A percentile compares a stretch with the other conserved stretches of the same genome.
These are phyloP conservation scores for Lathamus discolor DNA, from an alignment of 2,113 vertebrate species.

Conservation along the genomic window DNA sequence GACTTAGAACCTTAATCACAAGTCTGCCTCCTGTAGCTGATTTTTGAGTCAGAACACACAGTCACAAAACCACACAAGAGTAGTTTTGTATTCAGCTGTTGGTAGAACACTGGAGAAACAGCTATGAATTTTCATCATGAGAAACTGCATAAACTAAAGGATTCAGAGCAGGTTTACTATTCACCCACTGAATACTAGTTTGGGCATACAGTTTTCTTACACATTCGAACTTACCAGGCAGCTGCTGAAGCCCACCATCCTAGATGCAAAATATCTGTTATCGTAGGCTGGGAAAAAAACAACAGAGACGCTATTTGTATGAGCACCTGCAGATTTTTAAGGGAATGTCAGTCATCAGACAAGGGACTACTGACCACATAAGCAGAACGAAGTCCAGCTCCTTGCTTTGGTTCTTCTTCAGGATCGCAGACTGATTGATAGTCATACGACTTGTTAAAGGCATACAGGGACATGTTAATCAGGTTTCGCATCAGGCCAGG, in stretches of 20 bases:
- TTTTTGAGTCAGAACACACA: not conserved
- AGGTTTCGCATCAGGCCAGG: slow-evolving; percentile 91
- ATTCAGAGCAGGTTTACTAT: not conserved
- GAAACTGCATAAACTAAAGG: not conserved
- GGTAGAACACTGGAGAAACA: not conserved
- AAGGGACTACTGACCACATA: slow-evolving; percentile 84
- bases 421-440: slow-evolving; percentile 97
- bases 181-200: not conserved
- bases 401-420: slow-evolving; percentile 87
- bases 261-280: slow-evolving; percentile 91
- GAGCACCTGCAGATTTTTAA: not conserved
- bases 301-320: not conserved
- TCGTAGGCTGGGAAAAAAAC: slow-evolving; percentile 82
- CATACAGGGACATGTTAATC: slow-evolving; percentile 90
- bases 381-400: slow-evolving; percentile 87
- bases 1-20: not conserved
- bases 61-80: not conserved
- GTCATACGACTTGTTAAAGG: slow-evolving; percentile 96
- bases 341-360: not conserved
- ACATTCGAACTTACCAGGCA: slow-evolving; percentile 86
- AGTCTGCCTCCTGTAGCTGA: not conserved
- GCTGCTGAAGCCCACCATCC: slow-evolving; percentile 97
- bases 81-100: not conserved
- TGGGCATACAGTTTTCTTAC: not conserved
- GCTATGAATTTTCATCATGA: not conserved